Percentiles rank a stretch among this genome's conserved stretches.
These are phyloP conservation scores for Clostera curtula DNA, from an alignment of 2,888 invertebrate species.

Conservation along the genomic window DNA sequence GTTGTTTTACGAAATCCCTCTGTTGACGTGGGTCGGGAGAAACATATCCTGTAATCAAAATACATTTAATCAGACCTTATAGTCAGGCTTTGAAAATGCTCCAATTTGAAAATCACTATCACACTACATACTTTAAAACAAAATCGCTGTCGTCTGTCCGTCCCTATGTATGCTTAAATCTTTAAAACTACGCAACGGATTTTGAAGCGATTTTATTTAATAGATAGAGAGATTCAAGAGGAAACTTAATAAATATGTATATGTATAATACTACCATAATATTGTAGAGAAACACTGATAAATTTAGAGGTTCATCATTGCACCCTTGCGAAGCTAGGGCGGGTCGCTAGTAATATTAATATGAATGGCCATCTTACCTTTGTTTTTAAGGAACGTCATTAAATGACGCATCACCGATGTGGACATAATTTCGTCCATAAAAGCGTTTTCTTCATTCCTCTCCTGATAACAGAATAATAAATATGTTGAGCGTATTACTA, in stretches of 20 bases:
- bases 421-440: slow-evolving; percentile 84
- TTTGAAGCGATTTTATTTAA: no score
- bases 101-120: no score
- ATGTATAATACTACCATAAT: no score
- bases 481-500: no score
- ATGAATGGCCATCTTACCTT: slow-evolving; percentile 49
- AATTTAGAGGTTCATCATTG: background rate
- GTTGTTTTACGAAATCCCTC: slow-evolving; percentile 80
- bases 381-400: slow-evolving; percentile 79
- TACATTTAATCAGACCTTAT: background rate
- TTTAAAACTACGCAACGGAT: no score
- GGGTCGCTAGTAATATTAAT: background rate
- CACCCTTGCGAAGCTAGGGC: background rate
- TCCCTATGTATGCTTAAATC: no score
- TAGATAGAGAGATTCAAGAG: no score
- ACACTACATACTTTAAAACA: no score
- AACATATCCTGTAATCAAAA: slow-evolving; percentile 66
- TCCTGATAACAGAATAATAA: slow-evolving; percentile 63
- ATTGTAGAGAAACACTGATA: no score
- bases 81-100: no score
- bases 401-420: slow-evolving; percentile 84
- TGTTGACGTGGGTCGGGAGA: slow-evolving; percentile 80
- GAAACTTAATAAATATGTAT: no score
- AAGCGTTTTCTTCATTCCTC: slow-evolving; percentile 83
- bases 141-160: no score